Evolutionary conservation across 2,797 vertebrate species (phyloP).

Genomic region (Platyrinchus mystaceus): DNA sequence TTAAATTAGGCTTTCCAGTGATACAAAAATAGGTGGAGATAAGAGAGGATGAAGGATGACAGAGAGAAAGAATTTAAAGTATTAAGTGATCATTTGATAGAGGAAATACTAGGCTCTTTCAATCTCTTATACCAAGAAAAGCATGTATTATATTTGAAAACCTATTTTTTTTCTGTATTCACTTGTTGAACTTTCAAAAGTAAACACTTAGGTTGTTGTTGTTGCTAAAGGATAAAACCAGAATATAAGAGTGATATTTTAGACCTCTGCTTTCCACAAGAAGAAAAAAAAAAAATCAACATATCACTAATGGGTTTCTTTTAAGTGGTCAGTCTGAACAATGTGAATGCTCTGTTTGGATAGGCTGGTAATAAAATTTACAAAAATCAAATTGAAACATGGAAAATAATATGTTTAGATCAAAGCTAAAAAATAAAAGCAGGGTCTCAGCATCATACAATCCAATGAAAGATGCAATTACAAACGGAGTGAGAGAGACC

Average conservation of each 20-base stretch:
- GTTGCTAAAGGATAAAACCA: not conserved
- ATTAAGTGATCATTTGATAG: not conserved
- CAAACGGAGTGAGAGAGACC: not conserved
- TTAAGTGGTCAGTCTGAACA: not conserved
- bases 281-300: not conserved
- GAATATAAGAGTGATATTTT: not conserved
- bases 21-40: not conserved
- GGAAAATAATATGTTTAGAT: not conserved
- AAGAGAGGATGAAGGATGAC: not conserved
- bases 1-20: not conserved
- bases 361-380: constrained; percentile 1
- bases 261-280: not conserved
- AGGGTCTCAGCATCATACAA: not conserved
- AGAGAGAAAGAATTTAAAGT: not conserved
- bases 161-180: rapidly evolving
- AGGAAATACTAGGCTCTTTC: not conserved
- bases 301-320: not conserved
- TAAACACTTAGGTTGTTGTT: not conserved
- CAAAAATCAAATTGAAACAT: not conserved
- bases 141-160: not conserved
- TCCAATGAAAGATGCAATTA: not conserved
- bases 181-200: not conserved
- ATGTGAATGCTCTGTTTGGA: not conserved
- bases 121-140: not conserved
- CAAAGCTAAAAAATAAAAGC: not conserved